Percentiles rank a stretch among this genome's conserved stretches.
Conservation (phyloP, 1,140 invertebrate genomes). For the Anoplolepis gracilipes region DNA sequence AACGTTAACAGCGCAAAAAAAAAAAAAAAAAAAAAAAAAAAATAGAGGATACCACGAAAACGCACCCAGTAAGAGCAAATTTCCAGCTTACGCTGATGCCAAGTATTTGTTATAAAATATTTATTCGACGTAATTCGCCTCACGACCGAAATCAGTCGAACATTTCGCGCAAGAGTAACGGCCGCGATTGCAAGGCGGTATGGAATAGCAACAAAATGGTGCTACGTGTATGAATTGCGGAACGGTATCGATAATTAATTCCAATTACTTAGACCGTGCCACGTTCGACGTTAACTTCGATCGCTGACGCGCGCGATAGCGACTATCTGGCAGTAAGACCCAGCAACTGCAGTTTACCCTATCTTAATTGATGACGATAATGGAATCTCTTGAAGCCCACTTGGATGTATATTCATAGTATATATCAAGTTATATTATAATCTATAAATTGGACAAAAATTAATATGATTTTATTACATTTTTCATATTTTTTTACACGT, state of each 20-base stretch:
- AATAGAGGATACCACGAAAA: too few species aligned
- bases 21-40: too few species aligned
- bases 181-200: constrained; percentile 11
- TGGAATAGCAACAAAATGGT: constrained; percentile 46
- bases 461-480: not conserved
- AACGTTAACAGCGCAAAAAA: constrained; percentile 8
- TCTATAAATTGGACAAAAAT: not conserved
- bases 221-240: constrained; percentile 40
- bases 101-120: constrained; percentile 54
- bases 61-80: constrained; percentile 49
- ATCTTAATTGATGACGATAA: constrained; percentile 12
- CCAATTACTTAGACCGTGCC: constrained; percentile 51
- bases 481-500: not conserved
- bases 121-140: constrained; percentile 45
- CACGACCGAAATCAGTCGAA: not conserved
- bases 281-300: constrained; percentile 31
- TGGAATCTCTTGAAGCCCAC: not conserved
- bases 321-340: not conserved
- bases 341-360: constrained; percentile 16
- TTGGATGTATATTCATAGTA: not conserved
- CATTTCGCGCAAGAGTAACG: constrained; percentile 36
- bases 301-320: constrained; percentile 44
- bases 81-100: not conserved
- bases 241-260: constrained; percentile 49
- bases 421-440: not conserved